phyloP scores from a whole-genome alignment of 2,113 vertebrate genomes.

The Aphelocoma coerulescens region DNA sequence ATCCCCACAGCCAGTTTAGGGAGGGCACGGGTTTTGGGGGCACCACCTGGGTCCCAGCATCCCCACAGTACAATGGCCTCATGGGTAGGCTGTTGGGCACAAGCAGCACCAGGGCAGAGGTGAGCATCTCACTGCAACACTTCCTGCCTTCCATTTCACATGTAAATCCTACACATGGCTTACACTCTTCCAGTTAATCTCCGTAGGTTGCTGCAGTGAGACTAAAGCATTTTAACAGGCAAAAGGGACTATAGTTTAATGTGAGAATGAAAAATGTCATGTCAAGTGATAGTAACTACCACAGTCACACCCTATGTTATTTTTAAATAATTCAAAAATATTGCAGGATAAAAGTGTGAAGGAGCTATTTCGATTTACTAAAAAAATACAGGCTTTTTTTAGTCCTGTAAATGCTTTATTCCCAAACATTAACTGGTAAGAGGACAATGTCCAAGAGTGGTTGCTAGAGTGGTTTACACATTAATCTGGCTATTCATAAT shows the following conservation, averaged over 20 bases:
- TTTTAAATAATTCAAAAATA: not conserved
- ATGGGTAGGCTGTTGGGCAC: not conserved
- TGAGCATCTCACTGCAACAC: rapidly evolving
- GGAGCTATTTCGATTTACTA: not conserved
- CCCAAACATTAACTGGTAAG: not conserved
- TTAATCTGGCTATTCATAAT: not conserved
- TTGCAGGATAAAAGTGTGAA: not conserved
- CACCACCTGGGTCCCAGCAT: constrained; percentile 24
- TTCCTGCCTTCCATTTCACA: not conserved
- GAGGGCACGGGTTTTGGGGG: rapidly evolving
- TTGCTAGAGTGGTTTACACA: not conserved
- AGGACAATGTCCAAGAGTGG: not conserved
- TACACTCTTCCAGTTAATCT: not conserved
- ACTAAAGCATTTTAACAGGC: not conserved
- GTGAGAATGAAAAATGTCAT: not conserved
- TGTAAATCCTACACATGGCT: not conserved
- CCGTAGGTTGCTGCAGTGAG: not conserved
- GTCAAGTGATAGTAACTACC: not conserved
- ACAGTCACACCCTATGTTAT: not conserved
- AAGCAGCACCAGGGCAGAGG: not conserved
- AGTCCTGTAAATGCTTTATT: not conserved
- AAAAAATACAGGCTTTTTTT: not conserved
- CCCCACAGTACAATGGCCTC: rapidly evolving
- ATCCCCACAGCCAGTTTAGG: not conserved
- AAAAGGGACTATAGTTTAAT: not conserved